Evolutionary conservation across 2,113 vertebrate genomes (phyloP), one percentile per base, ranked within the genome.

Genomic region (Sigmodon hispidus): DNA sequence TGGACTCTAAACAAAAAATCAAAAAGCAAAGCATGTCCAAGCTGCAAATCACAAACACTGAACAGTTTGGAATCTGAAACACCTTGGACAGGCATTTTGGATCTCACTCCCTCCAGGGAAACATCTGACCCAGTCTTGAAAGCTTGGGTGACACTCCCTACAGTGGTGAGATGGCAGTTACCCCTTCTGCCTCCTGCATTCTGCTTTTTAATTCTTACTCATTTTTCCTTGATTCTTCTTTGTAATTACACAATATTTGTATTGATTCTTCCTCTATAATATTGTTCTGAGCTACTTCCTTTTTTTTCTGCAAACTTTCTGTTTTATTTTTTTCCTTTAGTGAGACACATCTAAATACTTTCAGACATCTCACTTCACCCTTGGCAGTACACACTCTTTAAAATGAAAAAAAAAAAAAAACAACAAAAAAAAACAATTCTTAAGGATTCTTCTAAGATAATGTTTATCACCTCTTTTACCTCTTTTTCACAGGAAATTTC

Each of bases 241-340:
- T 61, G 12, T 43, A 89, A 85, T 80, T 95, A 86, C 26, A 84
- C 29, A 94, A 61, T n/a, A n/a, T n/a, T n/a, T n/a, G n/a, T n/a
- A 31, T 81, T 77, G 8, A 36, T 5, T 65, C 7, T 65, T 67
- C 61, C 50, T 72, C 90, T 92, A 70, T 94, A 57, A 88, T 55
- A 45, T 94, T 90, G 48, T 93, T 95, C 40, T 67, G 65, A 22
- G 70, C 1, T 7, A 86, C 55, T 91, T 86, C n/a, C n/a, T 80
- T 24, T 80, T 90, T 90, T 61, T 81, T 65, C 34, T 55, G 45
- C 77, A 48, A 31, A 87, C 59, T 9, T 91, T 40, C 22, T 73
- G 88, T 92, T 75, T 13, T 5, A 90, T 92, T 75, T 13, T 5
- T 15, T 87, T 87, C 89, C 43, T 92, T 73, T 21, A 9, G 36